These are phyloP conservation scores for Antennarius striatus DNA, from an alignment of 2,113 vertebrate genomes.

Conservation along the genomic window DNA sequence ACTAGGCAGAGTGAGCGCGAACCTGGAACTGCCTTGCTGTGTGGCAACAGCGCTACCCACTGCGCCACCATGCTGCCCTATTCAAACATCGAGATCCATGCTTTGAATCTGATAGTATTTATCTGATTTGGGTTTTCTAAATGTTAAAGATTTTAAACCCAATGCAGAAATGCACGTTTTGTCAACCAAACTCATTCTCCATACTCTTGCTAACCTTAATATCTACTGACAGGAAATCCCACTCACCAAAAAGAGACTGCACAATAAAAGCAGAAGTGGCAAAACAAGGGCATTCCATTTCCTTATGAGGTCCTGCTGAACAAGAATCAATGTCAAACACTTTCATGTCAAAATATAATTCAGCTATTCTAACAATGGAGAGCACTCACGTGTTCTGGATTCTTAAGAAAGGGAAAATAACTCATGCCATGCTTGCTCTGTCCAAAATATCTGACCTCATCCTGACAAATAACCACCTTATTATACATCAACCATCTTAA, in stretches of 20 bases:
- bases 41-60: no score
- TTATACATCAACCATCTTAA: slow-evolving; percentile 40
- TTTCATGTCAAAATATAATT: slow-evolving; percentile 68
- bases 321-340: slow-evolving; percentile 63
- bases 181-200: no score
- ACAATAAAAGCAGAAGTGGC: slow-evolving; percentile 65
- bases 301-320: slow-evolving; percentile 62
- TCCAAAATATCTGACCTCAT: slow-evolving; percentile 30
- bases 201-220: slow-evolving; percentile 33
- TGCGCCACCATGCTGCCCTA: no score
- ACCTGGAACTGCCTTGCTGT: no score
- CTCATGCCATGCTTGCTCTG: slow-evolving; percentile 4
- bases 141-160: no score
- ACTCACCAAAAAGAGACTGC: slow-evolving; percentile 52
- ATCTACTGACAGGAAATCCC: slow-evolving; percentile 60
- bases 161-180: no score
- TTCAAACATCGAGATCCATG: no score
- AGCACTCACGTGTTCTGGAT: slow-evolving; percentile 43
- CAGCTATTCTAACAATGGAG: slow-evolving; percentile 51
- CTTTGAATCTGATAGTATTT: no score
- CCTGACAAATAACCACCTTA: slow-evolving; percentile 36
- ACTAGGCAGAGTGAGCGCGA: no score
- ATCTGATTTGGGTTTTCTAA: no score
- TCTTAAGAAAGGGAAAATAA: slow-evolving; percentile 21
- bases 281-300: slow-evolving; percentile 65